A percentile compares a stretch with the other conserved stretches of the same genome.
Evolutionary conservation across 2,113 vertebrate species (phyloP).

Genomic region (Chloropsis cyanopogon): DNA sequence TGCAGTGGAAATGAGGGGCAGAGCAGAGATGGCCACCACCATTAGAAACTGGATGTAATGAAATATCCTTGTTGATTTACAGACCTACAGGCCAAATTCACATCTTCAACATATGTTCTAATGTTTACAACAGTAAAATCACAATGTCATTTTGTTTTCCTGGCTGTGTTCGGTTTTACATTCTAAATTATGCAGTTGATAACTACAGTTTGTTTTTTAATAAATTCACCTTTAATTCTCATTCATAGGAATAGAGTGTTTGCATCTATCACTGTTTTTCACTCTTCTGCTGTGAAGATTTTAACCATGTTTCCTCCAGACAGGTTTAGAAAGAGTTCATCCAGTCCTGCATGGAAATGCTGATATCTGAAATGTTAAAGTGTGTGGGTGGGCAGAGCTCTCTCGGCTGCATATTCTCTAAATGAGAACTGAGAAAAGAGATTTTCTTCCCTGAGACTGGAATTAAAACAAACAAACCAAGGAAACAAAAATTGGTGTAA

Average conservation of each 20-base stretch:
- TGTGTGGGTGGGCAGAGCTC: slow-evolving; percentile 23
- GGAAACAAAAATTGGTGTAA: slow-evolving; percentile 17
- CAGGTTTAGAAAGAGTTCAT: not conserved
- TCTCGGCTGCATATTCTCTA: not conserved
- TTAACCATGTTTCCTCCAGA: not conserved
- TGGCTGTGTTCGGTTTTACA: not conserved
- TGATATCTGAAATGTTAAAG: slow-evolving; percentile 11
- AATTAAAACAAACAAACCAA: slow-evolving; percentile 31
- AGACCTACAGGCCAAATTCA: not conserved
- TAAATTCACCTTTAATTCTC: not conserved
- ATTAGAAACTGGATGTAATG: not conserved
- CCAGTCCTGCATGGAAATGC: not conserved
- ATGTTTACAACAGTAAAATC: not conserved
- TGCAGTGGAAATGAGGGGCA: not conserved
- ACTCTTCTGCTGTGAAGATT: not conserved
- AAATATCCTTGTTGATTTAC: not conserved
- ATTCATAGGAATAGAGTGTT: not conserved
- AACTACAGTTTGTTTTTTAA: not conserved
- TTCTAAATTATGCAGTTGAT: not conserved
- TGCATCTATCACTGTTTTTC: not conserved
- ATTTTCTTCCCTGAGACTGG: not conserved
- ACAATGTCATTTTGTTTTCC: not conserved
- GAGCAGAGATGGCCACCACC: not conserved
- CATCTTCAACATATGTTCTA: not conserved
- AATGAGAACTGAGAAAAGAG: not conserved